phyloP scores from a whole-genome alignment of 2,797 vertebrate species.

The Podargus strigoides region DNA sequence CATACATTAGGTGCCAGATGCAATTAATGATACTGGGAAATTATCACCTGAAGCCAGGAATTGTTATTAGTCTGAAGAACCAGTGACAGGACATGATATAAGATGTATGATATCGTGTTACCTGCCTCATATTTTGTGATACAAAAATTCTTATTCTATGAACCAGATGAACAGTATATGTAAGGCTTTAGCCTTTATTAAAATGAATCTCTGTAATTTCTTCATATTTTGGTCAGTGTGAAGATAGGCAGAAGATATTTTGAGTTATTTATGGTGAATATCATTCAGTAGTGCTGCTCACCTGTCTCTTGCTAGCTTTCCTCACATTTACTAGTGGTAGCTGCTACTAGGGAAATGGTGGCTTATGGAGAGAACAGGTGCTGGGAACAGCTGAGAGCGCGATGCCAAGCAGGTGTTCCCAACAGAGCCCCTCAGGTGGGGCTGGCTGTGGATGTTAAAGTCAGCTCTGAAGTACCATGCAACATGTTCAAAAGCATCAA shows the following conservation, averaged over 20 bases:
- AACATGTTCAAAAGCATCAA: neutral
- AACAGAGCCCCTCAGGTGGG: neutral
- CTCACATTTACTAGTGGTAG: neutral
- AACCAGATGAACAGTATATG: neutral
- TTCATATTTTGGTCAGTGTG: neutral
- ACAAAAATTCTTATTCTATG: neutral
- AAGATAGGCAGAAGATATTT: neutral
- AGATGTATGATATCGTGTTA: neutral
- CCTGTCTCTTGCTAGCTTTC: neutral
- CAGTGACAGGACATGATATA: neutral
- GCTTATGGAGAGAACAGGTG: neutral
- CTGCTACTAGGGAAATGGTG: neutral
- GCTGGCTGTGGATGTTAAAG: neutral
- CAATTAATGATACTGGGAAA: neutral
- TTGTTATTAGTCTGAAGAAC: neutral
- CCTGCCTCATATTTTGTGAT: neutral
- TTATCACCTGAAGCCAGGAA: neutral
- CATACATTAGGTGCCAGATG: neutral
- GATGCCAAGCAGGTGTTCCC: neutral
- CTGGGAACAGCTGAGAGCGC: neutral
- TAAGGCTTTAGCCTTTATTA: neutral
- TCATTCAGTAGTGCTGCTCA: neutral
- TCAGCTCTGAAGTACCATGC: neutral
- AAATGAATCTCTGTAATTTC: neutral
- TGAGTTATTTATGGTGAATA: rapidly evolving